Evolutionary conservation across 2,797 vertebrate species (phyloP).

Genomic region (Triplophysa yarkandensis): DNA sequence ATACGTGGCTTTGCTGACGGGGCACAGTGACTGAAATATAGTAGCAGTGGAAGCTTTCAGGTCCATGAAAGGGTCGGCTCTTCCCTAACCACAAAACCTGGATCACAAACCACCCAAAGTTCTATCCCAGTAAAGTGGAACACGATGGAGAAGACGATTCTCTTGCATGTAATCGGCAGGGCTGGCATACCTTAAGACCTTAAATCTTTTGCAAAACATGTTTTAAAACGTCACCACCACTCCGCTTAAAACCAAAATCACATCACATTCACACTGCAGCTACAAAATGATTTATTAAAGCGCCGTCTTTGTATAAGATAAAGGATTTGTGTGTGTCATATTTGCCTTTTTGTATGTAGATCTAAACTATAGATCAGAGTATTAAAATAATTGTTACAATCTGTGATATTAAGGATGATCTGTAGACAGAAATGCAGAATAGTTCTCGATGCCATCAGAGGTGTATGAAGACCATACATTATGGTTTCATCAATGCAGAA

Average conservation of each 20-base stretch:
- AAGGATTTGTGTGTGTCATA: background rate
- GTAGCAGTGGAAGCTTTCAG: conserved; percentile 7
- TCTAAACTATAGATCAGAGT: no score
- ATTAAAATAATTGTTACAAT: no score
- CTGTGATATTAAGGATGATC: no score
- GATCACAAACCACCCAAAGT: background rate
- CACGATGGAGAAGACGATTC: background rate
- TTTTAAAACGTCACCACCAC: background rate
- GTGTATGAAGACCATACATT: no score
- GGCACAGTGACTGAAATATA: conserved; percentile 13
- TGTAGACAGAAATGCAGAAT: no score
- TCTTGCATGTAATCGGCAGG: background rate
- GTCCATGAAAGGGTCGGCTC: background rate
- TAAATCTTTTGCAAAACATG: conserved; percentile 10
- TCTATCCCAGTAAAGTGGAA: background rate
- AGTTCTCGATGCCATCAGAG: no score
- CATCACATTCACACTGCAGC: background rate
- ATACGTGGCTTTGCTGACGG: conserved; percentile 48
- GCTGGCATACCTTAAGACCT: background rate
- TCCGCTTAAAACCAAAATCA: background rate
- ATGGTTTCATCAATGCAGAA: no score
- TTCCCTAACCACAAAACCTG: background rate
- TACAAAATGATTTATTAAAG: background rate
- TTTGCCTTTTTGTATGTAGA: background rate
- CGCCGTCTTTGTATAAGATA: background rate